A percentile compares a stretch with the other conserved stretches of the same genome.
Evolutionary conservation across 2,113 vertebrate species (phyloP).

Genomic region (Cichladusa arquata): DNA sequence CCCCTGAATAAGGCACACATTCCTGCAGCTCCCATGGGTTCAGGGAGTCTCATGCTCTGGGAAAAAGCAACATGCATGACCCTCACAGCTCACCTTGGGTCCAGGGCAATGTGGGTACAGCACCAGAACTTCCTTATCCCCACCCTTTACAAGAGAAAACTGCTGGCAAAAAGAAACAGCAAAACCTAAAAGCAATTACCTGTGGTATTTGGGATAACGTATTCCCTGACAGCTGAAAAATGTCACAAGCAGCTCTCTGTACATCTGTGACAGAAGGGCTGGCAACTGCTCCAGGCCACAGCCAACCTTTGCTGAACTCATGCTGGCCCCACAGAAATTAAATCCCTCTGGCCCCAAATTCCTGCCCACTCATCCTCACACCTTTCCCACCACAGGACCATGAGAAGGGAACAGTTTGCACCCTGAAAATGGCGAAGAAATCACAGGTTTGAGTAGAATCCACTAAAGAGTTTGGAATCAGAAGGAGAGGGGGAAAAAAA

Average conservation of each 20-base stretch:
- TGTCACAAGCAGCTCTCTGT: not conserved
- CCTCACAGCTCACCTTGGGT: rapidly evolving
- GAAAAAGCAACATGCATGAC: not conserved
- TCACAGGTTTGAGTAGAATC: not conserved
- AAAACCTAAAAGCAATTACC: not conserved
- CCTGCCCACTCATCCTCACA: not conserved
- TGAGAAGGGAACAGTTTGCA: not conserved
- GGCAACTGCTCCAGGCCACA: not conserved
- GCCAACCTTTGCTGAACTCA: constrained; percentile 18
- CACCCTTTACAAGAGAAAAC: not conserved
- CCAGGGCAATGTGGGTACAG: not conserved
- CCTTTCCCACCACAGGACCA: not conserved
- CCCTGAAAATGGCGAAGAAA: not conserved
- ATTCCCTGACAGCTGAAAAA: constrained; percentile 35
- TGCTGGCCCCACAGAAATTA: not conserved
- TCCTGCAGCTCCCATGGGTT: not conserved
- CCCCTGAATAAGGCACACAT: not conserved
- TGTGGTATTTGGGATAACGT: not conserved
- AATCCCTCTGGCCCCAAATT: not conserved
- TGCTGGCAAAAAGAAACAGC: not conserved
- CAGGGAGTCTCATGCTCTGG: not conserved
- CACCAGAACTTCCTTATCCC: not conserved
- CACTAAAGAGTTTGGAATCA: not conserved
- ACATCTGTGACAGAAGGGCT: not conserved
- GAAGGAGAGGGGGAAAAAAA: not conserved